Evolutionary conservation across 2,797 vertebrate genomes (phyloP).

Genomic region (Manis crassicaudata): DNA sequence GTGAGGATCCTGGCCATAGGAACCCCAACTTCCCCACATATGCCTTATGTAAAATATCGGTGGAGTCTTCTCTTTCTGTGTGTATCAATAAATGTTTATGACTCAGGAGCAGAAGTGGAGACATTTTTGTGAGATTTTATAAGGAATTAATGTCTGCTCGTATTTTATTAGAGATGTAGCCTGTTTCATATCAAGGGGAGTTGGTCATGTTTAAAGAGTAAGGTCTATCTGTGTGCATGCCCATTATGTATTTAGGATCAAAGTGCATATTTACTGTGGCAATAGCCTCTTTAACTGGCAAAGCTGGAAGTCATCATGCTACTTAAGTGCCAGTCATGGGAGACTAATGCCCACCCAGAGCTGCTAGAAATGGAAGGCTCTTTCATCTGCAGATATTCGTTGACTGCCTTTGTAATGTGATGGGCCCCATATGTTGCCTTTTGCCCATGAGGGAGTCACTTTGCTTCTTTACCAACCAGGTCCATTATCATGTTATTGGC

Average conservation of each 20-base stretch:
- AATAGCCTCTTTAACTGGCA: constrained; percentile 35
- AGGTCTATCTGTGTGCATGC: not conserved
- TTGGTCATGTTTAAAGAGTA: constrained; percentile 18
- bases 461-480: not conserved
- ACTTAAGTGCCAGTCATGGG: constrained; percentile 48
- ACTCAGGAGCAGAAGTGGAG: not conserved
- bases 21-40: no score
- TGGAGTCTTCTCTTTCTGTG: not conserved
- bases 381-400: constrained; percentile 64
- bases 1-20: no score
- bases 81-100: not conserved
- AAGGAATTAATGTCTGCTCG: constrained; percentile 2
- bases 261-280: constrained; percentile 52
- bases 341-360: constrained; percentile 48
- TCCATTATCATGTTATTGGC: not conserved
- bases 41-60: not conserved
- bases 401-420: constrained; percentile 32
- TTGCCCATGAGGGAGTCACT: constrained; percentile 1
- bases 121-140: constrained; percentile 3
- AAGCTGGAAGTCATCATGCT: constrained; percentile 69
- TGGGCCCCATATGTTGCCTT: constrained; percentile 59
- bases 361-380: constrained; percentile 47
- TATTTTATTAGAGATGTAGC: not conserved
- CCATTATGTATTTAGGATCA: constrained; percentile 56
- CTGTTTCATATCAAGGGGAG: not conserved